Percentiles rank a stretch among this genome's conserved stretches.
These are phyloP conservation scores for Porites cylindrica DNA, from an alignment of 92 coral and sea anemone species.

Conservation along the genomic window DNA sequence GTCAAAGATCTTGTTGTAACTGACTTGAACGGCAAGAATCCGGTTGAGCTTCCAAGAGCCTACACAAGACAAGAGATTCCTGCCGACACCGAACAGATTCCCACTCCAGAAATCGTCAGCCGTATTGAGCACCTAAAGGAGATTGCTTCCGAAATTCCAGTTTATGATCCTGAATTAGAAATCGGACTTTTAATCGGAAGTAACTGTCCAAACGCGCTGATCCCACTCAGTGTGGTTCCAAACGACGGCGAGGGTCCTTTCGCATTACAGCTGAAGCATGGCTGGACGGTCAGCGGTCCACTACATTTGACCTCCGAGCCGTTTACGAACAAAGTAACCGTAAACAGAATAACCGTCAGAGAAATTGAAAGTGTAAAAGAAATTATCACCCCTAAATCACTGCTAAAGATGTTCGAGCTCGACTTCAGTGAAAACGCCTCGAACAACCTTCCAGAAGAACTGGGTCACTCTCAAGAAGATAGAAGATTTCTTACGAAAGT, in stretches of 20 bases:
- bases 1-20: constrained; percentile 36
- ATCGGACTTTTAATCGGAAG: neutral
- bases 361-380: constrained; percentile 46
- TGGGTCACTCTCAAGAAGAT: too few species aligned
- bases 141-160: constrained; percentile 53
- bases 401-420: constrained; percentile 45
- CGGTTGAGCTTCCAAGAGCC: constrained; percentile 46
- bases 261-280: constrained; percentile 62
- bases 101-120: constrained; percentile 59
- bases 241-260: constrained; percentile 66
- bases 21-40: constrained; percentile 49
- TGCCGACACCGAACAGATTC: constrained; percentile 55
- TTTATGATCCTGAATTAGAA: constrained; percentile 13
- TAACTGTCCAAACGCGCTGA: constrained; percentile 39
- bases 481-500: too few species aligned
- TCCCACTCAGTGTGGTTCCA: constrained; percentile 71
- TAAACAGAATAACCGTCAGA: constrained; percentile 35
- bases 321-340: neutral
- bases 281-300: constrained; percentile 72
- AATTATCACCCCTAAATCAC: constrained; percentile 22
- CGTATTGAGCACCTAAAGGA: constrained; percentile 47
- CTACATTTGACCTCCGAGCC: neutral
- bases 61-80: constrained; percentile 62
- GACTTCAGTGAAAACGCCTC: neutral
- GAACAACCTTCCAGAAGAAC: too few species aligned